A percentile compares a stretch with the other conserved stretches of the same genome.
These are phyloP conservation scores for Trissoscelio sp. DNA, from an alignment of 2,888 invertebrate genomes.

Conservation along the genomic window DNA sequence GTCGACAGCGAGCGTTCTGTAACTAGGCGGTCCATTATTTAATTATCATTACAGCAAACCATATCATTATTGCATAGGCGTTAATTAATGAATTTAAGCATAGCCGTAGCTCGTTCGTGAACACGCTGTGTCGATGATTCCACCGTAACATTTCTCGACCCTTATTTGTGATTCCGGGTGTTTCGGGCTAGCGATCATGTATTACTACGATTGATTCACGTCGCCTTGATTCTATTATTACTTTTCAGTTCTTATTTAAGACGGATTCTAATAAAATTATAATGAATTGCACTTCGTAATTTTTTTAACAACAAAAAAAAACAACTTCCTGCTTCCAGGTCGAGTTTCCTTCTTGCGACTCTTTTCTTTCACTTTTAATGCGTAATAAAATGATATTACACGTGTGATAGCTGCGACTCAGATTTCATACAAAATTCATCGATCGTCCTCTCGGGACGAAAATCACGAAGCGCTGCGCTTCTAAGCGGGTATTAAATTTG, in stretches of 20 bases:
- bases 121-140: slow-evolving; percentile 40
- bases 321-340: slow-evolving; percentile 10
- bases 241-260: slow-evolving; percentile 56
- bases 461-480: slow-evolving; percentile 9
- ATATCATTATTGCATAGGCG: slow-evolving; percentile 79
- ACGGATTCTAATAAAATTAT: slow-evolving; percentile 63
- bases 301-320: too few relatives aligned
- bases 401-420: background rate
- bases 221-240: slow-evolving; percentile 47
- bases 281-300: slow-evolving; percentile 33
- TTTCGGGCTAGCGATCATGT: slow-evolving; percentile 61
- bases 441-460: background rate
- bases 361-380: slow-evolving; percentile 4
- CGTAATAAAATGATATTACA: slow-evolving; percentile 13
- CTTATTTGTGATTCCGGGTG: slow-evolving; percentile 62
- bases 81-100: slow-evolving; percentile 77
- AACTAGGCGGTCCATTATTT: slow-evolving; percentile 74
- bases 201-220: slow-evolving; percentile 56
- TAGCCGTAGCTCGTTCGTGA: slow-evolving; percentile 66
- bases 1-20: slow-evolving; percentile 35
- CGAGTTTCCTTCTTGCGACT: background rate
- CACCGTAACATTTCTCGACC: slow-evolving; percentile 26
- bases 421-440: slow-evolving; percentile 5
- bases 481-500: slow-evolving; percentile 20
- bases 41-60: slow-evolving; percentile 78